phyloP scores from a whole-genome alignment of 2,888 invertebrate genomes.

The Trichacis sp. region DNA sequence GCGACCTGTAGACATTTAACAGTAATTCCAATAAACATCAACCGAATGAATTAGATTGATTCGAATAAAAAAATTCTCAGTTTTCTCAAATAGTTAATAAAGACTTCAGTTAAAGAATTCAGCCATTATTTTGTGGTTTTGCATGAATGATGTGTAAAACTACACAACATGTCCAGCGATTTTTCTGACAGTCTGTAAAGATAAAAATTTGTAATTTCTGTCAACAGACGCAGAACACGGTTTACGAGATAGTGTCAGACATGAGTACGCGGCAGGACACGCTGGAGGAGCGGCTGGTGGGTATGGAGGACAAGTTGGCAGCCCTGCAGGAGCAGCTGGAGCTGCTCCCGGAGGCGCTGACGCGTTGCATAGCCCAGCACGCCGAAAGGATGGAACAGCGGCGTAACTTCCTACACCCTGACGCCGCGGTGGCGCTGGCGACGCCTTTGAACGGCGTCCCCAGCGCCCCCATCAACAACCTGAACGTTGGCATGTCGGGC shows the following conservation, averaged over 20 bases:
- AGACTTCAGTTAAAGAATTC: too few species aligned
- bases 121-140: too few species aligned
- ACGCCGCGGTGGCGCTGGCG: constrained; percentile 78
- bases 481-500: constrained; percentile 52
- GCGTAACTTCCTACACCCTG: constrained; percentile 88
- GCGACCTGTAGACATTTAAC: too few species aligned
- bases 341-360: constrained; percentile 84
- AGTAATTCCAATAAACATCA: too few species aligned
- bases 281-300: constrained; percentile 91
- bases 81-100: too few species aligned
- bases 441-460: constrained; percentile 70
- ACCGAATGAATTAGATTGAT: too few species aligned
- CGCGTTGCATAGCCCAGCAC: constrained; percentile 81
- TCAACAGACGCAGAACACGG: constrained; percentile 95
- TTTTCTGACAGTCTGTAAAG: too few species aligned
- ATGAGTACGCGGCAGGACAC: constrained; percentile 95
- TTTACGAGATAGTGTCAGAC: constrained; percentile 98
- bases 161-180: too few species aligned
- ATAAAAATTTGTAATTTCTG: too few species aligned
- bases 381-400: constrained; percentile 83
- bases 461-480: constrained; percentile 62
- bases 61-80: too few species aligned
- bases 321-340: constrained; percentile 90
- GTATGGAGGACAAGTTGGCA: constrained; percentile 92
- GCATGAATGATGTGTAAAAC: too few species aligned